phyloP scores from a whole-genome alignment of 2,797 vertebrate species.

The Argya squamiceps region DNA sequence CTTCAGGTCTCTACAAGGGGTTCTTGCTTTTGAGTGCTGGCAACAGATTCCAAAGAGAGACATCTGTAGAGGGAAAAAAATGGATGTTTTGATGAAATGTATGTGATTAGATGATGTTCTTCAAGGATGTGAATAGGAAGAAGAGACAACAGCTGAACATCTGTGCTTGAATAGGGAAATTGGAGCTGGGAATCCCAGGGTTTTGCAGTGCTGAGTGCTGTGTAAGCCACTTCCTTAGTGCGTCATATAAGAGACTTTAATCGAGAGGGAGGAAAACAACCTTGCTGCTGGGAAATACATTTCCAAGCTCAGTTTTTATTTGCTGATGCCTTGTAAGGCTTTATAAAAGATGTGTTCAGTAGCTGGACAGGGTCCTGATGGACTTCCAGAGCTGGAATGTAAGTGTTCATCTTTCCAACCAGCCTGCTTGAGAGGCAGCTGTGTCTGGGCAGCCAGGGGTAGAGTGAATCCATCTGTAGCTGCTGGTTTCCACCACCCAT shows the following conservation, averaged over 20 bases:
- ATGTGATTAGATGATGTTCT: not conserved
- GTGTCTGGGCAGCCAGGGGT: not conserved
- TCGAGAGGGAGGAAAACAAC: not conserved
- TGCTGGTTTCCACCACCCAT: not conserved
- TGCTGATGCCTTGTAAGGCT: not conserved
- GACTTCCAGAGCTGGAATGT: not conserved
- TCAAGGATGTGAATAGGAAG: constrained; percentile 22
- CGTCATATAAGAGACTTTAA: constrained; percentile 24
- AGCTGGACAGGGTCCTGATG: not conserved
- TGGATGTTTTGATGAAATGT: not conserved
- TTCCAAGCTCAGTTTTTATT: not conserved
- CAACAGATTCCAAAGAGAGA: not conserved
- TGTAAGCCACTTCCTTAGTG: constrained; percentile 26
- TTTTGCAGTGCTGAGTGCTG: not conserved
- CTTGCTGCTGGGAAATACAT: not conserved
- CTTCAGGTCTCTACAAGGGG: not conserved
- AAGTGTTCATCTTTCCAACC: not conserved
- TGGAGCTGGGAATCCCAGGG: constrained; percentile 49
- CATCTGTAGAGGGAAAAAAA: not conserved
- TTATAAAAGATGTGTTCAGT: not conserved
- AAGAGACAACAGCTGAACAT: constrained; percentile 47
- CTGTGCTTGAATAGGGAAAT: constrained; percentile 37
- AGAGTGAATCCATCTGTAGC: not conserved
- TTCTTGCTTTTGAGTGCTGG: not conserved
- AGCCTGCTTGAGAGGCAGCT: not conserved